A percentile compares a stretch with the other conserved stretches of the same genome.
These are phyloP conservation scores for Megalops cyprinoides DNA, from an alignment of 2,797 vertebrate species.

Conservation along the genomic window DNA sequence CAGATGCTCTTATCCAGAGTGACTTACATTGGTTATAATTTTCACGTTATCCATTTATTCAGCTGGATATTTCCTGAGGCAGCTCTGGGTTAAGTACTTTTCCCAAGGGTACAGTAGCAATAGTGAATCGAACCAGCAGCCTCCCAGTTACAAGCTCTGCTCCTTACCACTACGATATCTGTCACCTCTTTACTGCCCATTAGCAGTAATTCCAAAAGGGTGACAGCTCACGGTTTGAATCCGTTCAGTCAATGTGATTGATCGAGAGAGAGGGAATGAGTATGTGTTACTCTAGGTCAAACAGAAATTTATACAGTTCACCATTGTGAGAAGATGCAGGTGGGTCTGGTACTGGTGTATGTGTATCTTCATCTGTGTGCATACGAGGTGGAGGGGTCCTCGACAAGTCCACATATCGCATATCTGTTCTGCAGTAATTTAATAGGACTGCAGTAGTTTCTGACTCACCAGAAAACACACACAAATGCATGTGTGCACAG, in stretches of 20 bases:
- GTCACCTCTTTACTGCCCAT: too few species aligned
- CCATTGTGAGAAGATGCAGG: not conserved
- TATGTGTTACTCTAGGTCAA: not conserved
- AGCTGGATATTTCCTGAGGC: too few species aligned
- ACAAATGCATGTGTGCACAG: constrained; percentile 14
- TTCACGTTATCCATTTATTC: too few species aligned
- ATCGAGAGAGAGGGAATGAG: too few species aligned
- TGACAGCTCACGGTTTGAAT: too few species aligned
- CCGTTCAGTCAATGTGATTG: not conserved
- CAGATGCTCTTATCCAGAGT: too few species aligned
- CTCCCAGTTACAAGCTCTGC: too few species aligned
- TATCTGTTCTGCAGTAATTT: constrained; percentile 46
- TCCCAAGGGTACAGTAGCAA: too few species aligned
- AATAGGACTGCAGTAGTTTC: constrained; percentile 50
- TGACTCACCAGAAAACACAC: constrained; percentile 44
- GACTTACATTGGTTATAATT: too few species aligned
- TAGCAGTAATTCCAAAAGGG: not conserved
- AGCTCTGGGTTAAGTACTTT: too few species aligned
- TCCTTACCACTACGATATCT: too few species aligned
- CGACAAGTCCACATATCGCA: not conserved
- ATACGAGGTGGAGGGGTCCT: not conserved
- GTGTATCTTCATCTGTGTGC: not conserved
- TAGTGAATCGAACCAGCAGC: too few species aligned
- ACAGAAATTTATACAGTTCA: not conserved
- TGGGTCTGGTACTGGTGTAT: not conserved